Evolutionary conservation across 2,797 vertebrate species (phyloP).

Genomic region (Triplophysa yarkandensis): DNA sequence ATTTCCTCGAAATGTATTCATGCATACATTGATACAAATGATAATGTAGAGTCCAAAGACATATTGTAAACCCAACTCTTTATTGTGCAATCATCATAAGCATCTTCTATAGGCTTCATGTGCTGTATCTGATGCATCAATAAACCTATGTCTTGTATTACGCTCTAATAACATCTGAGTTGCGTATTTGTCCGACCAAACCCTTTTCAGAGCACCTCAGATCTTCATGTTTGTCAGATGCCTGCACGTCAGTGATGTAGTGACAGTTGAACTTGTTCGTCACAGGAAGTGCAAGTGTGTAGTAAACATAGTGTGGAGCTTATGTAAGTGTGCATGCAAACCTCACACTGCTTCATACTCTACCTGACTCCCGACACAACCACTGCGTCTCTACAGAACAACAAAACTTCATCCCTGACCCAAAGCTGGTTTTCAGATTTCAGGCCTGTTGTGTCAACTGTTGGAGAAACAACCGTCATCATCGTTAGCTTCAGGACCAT

Average conservation of each 20-base stretch:
- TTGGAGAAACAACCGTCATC: not conserved
- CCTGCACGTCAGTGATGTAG: slow-evolving; percentile 24
- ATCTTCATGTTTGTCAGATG: not conserved
- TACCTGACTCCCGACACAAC: slow-evolving; percentile 10
- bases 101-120: not conserved
- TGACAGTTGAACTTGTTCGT: slow-evolving; percentile 44
- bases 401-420: not conserved
- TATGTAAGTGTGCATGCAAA: slow-evolving; percentile 26
- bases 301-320: slow-evolving; percentile 34
- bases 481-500: slow-evolving; percentile 2
- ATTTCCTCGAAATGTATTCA: too few species aligned
- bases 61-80: too few species aligned
- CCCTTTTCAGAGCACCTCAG: not conserved
- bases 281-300: slow-evolving; percentile 50
- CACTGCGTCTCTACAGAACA: not conserved
- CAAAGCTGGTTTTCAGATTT: not conserved
- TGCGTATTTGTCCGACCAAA: not conserved
- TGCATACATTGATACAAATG: too few species aligned
- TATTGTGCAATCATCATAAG: not conserved
- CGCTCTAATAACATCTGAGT: not conserved
- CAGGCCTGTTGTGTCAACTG: not conserved
- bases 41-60: too few species aligned
- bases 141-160: not conserved
- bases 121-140: not conserved
- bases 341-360: slow-evolving; percentile 12